Conservation (phyloP, 2,113 vertebrate species). For the Mus pahari region DNA sequence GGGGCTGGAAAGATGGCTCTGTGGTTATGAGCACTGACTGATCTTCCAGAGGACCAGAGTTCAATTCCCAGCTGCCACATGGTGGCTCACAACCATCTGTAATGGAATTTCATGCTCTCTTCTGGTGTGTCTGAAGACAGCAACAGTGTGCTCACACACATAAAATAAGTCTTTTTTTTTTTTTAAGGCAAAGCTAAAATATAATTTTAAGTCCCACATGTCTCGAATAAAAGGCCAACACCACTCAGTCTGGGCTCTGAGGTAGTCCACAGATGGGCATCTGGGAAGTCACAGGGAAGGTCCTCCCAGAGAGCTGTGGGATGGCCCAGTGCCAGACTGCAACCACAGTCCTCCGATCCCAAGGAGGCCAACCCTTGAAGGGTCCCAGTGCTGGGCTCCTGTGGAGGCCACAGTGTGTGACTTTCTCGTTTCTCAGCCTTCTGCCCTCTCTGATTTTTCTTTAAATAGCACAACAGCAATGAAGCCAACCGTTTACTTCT, state of each 20-base stretch:
- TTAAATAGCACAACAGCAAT: neutral
- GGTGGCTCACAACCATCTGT: too few relatives aligned
- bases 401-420: fast-evolving
- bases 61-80: too few relatives aligned
- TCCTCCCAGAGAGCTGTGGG: neutral
- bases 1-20: too few relatives aligned
- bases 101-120: too few relatives aligned
- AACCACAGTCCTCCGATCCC: neutral
- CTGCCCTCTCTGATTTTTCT: neutral
- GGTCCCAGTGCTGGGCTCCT: neutral
- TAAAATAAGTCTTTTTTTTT: too few relatives aligned
- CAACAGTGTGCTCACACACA: too few relatives aligned
- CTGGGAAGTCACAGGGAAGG: neutral
- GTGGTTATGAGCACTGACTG: too few relatives aligned
- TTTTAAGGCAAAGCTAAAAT: too few relatives aligned
- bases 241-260: neutral
- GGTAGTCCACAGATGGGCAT: neutral
- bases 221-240: neutral
- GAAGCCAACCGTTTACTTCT: neutral
- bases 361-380: neutral
- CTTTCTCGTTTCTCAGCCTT: neutral
- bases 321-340: neutral
- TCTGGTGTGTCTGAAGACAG: too few relatives aligned
- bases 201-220: too few relatives aligned
- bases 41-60: too few relatives aligned